Base-by-base conservation (phyloP, 1,140 invertebrate genomes). In the Drosophila bocqueti region DNA sequence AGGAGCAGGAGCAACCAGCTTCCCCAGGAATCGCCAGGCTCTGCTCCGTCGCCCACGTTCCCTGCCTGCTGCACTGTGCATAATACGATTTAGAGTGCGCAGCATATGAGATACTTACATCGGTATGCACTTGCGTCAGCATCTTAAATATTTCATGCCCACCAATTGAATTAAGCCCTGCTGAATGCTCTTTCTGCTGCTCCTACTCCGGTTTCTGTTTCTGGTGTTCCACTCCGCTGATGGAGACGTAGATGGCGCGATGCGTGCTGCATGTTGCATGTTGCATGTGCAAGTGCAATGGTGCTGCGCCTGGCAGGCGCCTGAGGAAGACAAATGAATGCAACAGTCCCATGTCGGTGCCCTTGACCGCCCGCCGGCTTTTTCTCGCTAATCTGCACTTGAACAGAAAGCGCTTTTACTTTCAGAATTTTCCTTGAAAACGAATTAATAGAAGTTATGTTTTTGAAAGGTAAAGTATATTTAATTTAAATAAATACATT, bases 251-350 rank as follows among this genome's bases (percentile, higher is more conserved):
- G 64, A 24, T 71, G 45, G 46, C 47, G 46, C 55, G 64, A 57
- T 57, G 67, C 55, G 49, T 65, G 64, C 40, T 83, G 76, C 81
- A 83, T 71, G 75, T 61, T 64, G 73, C 43, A 58, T 52, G 62
- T 76, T 66, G 50, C 81, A 76, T 84, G 81, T 80, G 81, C 42
- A 46, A 46, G 61, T 31, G 57, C 77, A 84, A 52, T 38, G 47
- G 36, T 63, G 45, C 79, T 83, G 76, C 29, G 26, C 34, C 49
- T 65, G 83, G 67, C 83, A 71, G 76, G 38, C 59, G 57, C 76
- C 50, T 78, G 84, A 89, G 81, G 74, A 87, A 87, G 84, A 87
- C 84, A 87, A 87, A 89, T 87, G 84, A 81, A 83, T 81, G 74
- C 64, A 43, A 61, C 49, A 43, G 54, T 47, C 46, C 63, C 77